Evolutionary conservation across 2,888 invertebrate genomes (phyloP).

Genomic region (Horisme vitalbata): DNA sequence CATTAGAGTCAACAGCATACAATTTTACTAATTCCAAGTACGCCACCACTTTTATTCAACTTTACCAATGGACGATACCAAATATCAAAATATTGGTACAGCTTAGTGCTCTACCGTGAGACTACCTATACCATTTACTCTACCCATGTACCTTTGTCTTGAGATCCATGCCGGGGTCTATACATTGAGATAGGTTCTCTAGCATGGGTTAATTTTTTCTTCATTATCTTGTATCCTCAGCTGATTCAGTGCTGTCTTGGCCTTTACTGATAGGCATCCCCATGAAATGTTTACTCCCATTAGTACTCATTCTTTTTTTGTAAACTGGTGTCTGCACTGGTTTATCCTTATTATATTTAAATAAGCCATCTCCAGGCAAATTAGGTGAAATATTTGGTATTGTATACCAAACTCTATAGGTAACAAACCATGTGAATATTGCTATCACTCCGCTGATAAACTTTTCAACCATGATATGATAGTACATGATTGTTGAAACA

Average conservation of each 20-base stretch:
- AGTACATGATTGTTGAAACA: conserved; percentile 95
- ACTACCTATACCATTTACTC: too few relatives aligned
- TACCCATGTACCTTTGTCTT: too few relatives aligned
- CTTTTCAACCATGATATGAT: conserved; percentile 98
- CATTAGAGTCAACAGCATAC: too few relatives aligned
- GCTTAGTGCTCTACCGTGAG: too few relatives aligned
- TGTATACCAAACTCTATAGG: conserved; percentile 91
- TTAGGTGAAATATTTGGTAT: conserved; percentile 85
- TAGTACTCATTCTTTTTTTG: conserved; percentile 71
- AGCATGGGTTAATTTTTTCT: neutral
- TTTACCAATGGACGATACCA: too few relatives aligned
- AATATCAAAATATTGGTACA: too few relatives aligned
- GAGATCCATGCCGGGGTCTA: too few relatives aligned
- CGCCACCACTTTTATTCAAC: too few relatives aligned
- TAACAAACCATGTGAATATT: conserved; percentile 94
- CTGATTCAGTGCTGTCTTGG: conserved; percentile 56
- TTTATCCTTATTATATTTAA: conserved; percentile 87
- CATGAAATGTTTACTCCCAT: conserved; percentile 87
- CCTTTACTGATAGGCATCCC: conserved; percentile 88
- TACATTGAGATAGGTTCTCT: too few relatives aligned
- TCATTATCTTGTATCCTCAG: conserved; percentile 59
- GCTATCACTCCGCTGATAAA: conserved; percentile 94
- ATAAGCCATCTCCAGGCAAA: conserved; percentile 90
- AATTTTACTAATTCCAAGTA: too few relatives aligned
- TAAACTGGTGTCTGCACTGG: conserved; percentile 49